phyloP scores from a whole-genome alignment of 2,113 vertebrate genomes.

The Melanerpes formicivorus region DNA sequence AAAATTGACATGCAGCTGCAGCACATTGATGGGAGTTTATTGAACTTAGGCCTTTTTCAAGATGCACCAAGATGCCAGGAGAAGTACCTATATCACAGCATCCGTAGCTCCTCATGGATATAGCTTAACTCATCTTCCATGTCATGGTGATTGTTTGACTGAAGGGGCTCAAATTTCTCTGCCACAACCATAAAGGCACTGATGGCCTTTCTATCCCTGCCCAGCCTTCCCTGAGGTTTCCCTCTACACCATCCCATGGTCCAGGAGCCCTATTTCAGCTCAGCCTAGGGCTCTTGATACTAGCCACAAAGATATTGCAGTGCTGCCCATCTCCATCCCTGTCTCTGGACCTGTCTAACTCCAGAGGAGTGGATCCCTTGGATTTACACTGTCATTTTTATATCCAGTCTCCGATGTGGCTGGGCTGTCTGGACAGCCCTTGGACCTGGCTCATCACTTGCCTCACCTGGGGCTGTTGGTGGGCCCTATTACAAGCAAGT shows the following conservation, averaged over 20 bases:
- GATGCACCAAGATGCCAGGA: neutral
- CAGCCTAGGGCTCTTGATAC: neutral
- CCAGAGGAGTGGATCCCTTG: neutral
- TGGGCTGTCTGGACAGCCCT: neutral
- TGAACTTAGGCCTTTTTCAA: neutral
- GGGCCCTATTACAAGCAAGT: neutral
- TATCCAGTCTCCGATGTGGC: neutral
- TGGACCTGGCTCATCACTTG: neutral
- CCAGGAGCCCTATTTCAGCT: neutral
- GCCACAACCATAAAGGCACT: neutral
- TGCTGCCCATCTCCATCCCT: neutral
- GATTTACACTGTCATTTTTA: fast-evolving
- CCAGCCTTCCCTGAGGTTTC: neutral
- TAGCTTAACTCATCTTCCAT: neutral
- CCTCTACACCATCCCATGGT: neutral
- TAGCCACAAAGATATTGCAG: neutral
- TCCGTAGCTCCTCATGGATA: neutral
- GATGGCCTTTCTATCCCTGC: neutral
- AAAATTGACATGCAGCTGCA: neutral
- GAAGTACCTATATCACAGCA: neutral
- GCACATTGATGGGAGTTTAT: neutral
- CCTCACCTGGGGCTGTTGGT: fast-evolving
- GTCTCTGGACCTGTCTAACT: neutral
- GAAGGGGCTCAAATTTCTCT: neutral
- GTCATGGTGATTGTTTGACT: neutral